Base-by-base conservation (phyloP, 2,888 invertebrate species). In the Oscheius sp. region DNA sequence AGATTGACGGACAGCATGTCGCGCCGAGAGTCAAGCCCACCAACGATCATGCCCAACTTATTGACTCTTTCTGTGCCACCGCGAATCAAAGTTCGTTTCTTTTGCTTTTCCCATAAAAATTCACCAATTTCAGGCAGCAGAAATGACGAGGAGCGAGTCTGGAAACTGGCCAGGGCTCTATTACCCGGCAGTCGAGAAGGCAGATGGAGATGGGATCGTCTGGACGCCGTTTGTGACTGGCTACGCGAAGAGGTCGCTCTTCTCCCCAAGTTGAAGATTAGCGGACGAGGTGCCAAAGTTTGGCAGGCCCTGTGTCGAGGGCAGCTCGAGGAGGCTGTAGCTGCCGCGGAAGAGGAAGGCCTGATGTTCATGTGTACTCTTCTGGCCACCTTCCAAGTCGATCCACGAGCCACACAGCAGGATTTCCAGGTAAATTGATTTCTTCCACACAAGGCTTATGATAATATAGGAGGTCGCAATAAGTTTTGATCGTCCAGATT, bases 211-310 rank as follows among this genome's bases (percentile, higher is more conserved):
- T 81, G 77, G 58, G 75, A 76, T 29, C 53, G 83, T 21, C 72
- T 76, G 37, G 83, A 82, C 32, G 55, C 55, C 21, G 74, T 83
- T 37, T 80, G 79, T n/a, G 77, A 74, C 33, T 82, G 83, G 82
- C 70, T 79, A 13, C 72, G 58, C n/a, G 70, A 55, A 13, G 78
- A 76, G 55, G 66, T 74, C 5, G 68, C 58, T 4, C n/a, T 33
- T 32, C n/a, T 68, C 21, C 68, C 68, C 10, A 55, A 53, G 35
- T 3, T 37, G 9, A 37, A 55, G 4, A 29, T 48, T 35, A 51
- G 10, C 21, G 74, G 74, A 32, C 33, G 68, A 68, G 74, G 74
- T 68, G n/a, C 37, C n/a, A 33, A 51, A n/a, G 51, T 79, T 32
- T 83, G 81, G 81, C 57, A 70, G 60, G 72, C 76, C 13, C 65